These are phyloP conservation scores for Cryptocephalus primarius DNA, from an alignment of 2,888 invertebrate species.

Conservation along the genomic window DNA sequence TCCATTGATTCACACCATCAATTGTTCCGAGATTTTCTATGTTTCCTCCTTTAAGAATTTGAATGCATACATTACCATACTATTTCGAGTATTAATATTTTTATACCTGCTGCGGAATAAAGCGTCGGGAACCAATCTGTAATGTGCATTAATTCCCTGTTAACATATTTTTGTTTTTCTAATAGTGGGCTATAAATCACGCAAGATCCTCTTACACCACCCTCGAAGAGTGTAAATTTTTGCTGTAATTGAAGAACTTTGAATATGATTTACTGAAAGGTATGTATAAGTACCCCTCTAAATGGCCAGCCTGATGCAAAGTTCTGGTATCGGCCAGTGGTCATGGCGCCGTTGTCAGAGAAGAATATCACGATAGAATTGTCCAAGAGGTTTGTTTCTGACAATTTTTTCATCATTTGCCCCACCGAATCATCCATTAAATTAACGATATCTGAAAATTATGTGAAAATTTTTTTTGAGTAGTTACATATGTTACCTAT, in stretches of 20 bases:
- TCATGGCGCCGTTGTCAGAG: slow-evolving; percentile 82
- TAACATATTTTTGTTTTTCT: slow-evolving; percentile 43
- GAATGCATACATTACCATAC: neutral
- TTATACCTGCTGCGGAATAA: slow-evolving; percentile 24
- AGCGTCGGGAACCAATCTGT: slow-evolving; percentile 78
- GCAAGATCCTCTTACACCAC: slow-evolving; percentile 66
- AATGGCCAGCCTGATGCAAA: slow-evolving; percentile 72
- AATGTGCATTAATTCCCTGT: slow-evolving; percentile 60
- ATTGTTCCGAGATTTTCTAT: slow-evolving; percentile 21
- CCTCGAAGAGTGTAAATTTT: slow-evolving; percentile 78
- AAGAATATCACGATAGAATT: slow-evolving; percentile 78
- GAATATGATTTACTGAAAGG: neutral
- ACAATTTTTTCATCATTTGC: slow-evolving; percentile 56
- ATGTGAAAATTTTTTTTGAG: slow-evolving; percentile 1
- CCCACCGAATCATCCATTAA: slow-evolving; percentile 80
- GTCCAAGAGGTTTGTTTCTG: slow-evolving; percentile 55
- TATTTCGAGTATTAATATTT: neutral
- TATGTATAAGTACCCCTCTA: slow-evolving; percentile 48
- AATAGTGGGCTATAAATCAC: slow-evolving; percentile 62
- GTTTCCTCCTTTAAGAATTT: slow-evolving; percentile 31
- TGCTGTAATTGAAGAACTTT: slow-evolving; percentile 33
- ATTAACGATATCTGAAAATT: slow-evolving; percentile 64
- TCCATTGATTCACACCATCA: slow-evolving; percentile 36
- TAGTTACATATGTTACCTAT: neutral
- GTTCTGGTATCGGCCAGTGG: slow-evolving; percentile 57